Percentiles rank a stretch among this genome's conserved stretches.
Evolutionary conservation across 2,888 invertebrate genomes (phyloP).

Genomic region (Hyppa rectilinea): DNA sequence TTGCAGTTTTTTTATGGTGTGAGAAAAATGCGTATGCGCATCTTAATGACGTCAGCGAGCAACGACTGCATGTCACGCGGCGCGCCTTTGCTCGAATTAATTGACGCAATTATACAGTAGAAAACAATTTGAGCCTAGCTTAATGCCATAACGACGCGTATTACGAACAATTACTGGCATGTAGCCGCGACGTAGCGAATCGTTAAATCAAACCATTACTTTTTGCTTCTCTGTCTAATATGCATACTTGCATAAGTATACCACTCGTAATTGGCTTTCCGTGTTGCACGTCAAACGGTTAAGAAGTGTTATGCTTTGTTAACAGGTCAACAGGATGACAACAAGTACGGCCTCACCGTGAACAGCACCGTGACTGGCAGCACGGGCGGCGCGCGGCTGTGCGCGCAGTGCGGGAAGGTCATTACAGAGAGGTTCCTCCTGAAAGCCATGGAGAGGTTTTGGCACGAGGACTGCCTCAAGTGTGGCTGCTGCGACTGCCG

Average conservation of each 20-base stretch:
- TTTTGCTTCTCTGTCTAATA: constrained; percentile 54
- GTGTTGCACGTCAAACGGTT: constrained; percentile 21
- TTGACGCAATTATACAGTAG: constrained; percentile 86
- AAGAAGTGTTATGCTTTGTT: constrained; percentile 43
- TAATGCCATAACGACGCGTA: constrained; percentile 81
- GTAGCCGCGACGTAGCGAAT: constrained; percentile 57
- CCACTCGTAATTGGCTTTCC: constrained; percentile 31
- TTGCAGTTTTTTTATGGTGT: constrained; percentile 76
- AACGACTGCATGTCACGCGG: constrained; percentile 80
- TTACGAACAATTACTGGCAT: constrained; percentile 82
- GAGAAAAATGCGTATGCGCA: constrained; percentile 84
- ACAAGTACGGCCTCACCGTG: constrained; percentile 81
- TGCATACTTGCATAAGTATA: constrained; percentile 32
- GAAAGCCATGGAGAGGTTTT: constrained; percentile 96
- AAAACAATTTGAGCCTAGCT: constrained; percentile 85
- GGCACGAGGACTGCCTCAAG: constrained; percentile 98
- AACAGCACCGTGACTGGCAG: constrained; percentile 77
- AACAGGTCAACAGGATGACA: constrained; percentile 88
- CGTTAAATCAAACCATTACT: constrained; percentile 60
- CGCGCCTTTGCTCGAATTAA: constrained; percentile 85
- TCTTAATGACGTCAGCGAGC: constrained; percentile 82
- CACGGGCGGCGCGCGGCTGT: constrained; percentile 91
- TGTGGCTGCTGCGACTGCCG: constrained; percentile 98
- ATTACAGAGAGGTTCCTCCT: constrained; percentile 96
- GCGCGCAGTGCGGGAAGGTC: constrained; percentile 96